A percentile compares a stretch with the other conserved stretches of the same genome.
Conservation (phyloP, 2,888 invertebrate genomes). For the Miltochrista miniata region DNA sequence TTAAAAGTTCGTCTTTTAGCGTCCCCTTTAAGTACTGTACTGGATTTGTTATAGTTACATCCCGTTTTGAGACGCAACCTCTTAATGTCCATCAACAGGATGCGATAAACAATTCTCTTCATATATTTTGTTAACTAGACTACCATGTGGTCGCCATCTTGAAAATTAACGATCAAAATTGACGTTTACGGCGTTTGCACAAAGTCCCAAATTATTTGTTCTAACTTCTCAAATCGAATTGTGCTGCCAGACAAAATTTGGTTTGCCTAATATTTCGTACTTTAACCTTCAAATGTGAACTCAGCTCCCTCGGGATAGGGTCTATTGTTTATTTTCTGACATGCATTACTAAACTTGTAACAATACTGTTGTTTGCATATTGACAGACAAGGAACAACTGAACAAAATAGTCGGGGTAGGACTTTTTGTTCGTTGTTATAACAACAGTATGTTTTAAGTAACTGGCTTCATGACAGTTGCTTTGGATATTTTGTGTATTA, state of each 20-base stretch:
- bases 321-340: slow-evolving; percentile 19
- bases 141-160: slow-evolving; percentile 56
- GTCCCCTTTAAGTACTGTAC: slow-evolving; percentile 21
- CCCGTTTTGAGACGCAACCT: slow-evolving; percentile 47
- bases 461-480: slow-evolving; percentile 39
- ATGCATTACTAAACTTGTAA: slow-evolving; percentile 35
- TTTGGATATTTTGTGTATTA: slow-evolving; percentile 10
- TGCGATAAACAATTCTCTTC: slow-evolving; percentile 66
- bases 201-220: slow-evolving; percentile 50
- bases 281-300: slow-evolving; percentile 36
- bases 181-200: slow-evolving; percentile 33
- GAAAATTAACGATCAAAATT: slow-evolving; percentile 38
- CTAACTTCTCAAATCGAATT: slow-evolving; percentile 38
- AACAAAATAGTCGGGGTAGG: slow-evolving; percentile 55
- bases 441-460: slow-evolving; percentile 35
- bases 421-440: slow-evolving; percentile 47
- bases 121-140: slow-evolving; percentile 73
- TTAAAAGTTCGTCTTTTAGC: slow-evolving; percentile 14
- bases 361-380: slow-evolving; percentile 54
- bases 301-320: slow-evolving; percentile 34
- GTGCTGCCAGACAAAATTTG: slow-evolving; percentile 37
- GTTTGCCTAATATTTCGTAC: slow-evolving; percentile 31
- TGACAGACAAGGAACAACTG: slow-evolving; percentile 73
- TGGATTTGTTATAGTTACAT: slow-evolving; percentile 36
- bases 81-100: slow-evolving; percentile 69